Evolutionary conservation across 1,140 invertebrate genomes (phyloP).

Genomic region (Eupristina koningsbergeri): DNA sequence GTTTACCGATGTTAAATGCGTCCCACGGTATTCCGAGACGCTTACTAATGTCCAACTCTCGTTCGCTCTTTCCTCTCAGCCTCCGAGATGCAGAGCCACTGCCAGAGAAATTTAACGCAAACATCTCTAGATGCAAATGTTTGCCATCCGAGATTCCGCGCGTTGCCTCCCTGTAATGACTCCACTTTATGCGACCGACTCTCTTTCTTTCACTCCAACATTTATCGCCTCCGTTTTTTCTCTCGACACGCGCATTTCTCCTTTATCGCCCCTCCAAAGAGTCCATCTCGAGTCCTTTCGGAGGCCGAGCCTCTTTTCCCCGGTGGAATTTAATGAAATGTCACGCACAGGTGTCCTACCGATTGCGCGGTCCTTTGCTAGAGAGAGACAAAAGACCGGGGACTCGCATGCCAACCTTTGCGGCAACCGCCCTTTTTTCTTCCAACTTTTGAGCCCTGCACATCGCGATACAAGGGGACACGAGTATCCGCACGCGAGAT

Average conservation of each 20-base stretch:
- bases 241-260: conserved; percentile 51
- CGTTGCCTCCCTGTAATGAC: conserved; percentile 63
- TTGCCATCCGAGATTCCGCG: conserved; percentile 57
- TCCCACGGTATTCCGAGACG: conserved; percentile 67
- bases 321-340: conserved; percentile 70
- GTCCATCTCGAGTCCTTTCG: conserved; percentile 52
- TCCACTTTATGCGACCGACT: conserved; percentile 63
- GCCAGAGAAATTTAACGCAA: conserved; percentile 24
- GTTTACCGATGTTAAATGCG: conserved; percentile 71
- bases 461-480: conserved; percentile 14
- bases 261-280: conserved; percentile 49
- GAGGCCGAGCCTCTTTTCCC: too few relatives aligned
- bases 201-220: not conserved
- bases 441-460: conserved; percentile 21
- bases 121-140: conserved; percentile 64
- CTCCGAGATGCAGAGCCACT: not conserved
- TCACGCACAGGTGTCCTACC: conserved; percentile 69
- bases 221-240: conserved; percentile 21
- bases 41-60: conserved; percentile 69
- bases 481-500: not conserved
- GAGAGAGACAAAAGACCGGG: conserved; percentile 15
- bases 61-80: conserved; percentile 47
- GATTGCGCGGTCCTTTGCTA: conserved; percentile 59
- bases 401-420: conserved; percentile 62
- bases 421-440: conserved; percentile 52